A percentile compares a stretch with the other conserved stretches of the same genome.
phyloP scores from a whole-genome alignment of 2,113 vertebrate species.

The Tetrao urogallus region DNA sequence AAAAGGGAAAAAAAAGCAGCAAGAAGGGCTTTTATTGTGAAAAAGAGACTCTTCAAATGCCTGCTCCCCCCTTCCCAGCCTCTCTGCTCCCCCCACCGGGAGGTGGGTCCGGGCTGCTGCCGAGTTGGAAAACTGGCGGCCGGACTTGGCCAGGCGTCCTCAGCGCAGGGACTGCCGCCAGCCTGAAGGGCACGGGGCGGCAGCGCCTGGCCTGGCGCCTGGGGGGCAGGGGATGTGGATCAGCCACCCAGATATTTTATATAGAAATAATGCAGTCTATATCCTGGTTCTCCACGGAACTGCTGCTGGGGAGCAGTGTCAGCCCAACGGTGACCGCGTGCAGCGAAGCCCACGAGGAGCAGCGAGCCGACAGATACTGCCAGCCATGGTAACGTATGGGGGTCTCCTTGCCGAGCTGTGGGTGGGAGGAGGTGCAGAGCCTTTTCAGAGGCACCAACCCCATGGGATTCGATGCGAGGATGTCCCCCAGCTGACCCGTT shows the following conservation, averaged over 20 bases:
- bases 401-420: background rate
- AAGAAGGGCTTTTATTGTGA: constrained; percentile 76
- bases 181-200: background rate
- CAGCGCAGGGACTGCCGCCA: background rate
- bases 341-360: background rate
- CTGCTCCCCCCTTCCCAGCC: constrained; percentile 15
- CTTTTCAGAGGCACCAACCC: background rate
- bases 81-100: constrained; percentile 51
- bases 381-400: background rate
- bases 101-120: constrained; percentile 63
- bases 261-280: too few relatives aligned
- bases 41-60: constrained; percentile 44
- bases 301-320: fast-evolving
- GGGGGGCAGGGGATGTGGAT: background rate
- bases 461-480: background rate
- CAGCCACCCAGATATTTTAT: background rate
- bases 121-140: constrained; percentile 17
- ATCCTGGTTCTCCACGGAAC: background rate
- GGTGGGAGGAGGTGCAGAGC: fast-evolving
- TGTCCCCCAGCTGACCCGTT: fast-evolving
- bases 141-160: constrained; percentile 23
- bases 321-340: background rate
- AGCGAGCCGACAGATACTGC: fast-evolving
- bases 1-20: background rate
- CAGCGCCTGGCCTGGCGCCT: background rate